phyloP scores from a whole-genome alignment of 1,140 invertebrate genomes.

The Schmidtea mediterranea region DNA sequence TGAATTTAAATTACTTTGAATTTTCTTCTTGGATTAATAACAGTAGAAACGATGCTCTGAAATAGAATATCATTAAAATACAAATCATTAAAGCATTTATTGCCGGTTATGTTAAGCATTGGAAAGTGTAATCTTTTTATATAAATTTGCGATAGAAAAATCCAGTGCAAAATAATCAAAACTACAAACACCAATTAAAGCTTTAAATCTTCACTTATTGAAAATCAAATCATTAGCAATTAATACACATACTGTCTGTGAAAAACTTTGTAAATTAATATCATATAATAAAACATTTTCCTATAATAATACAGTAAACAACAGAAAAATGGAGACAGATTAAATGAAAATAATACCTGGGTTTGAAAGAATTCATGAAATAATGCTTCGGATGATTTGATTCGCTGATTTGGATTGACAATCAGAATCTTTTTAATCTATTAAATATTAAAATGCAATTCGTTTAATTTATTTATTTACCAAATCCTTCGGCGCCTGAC shows the following conservation, averaged over 20 bases:
- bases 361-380: constrained; percentile 33
- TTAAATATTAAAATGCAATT: constrained; percentile 10
- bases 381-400: constrained; percentile 54
- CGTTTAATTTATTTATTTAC: constrained; percentile 28
- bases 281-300: neutral
- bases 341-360: no score
- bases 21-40: neutral
- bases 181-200: no score
- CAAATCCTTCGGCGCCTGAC: constrained; percentile 62
- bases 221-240: no score
- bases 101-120: no score
- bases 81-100: no score
- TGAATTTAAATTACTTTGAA: neutral
- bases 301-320: neutral
- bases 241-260: neutral
- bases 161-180: no score
- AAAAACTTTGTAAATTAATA: neutral
- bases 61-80: neutral
- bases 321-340: neutral
- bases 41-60: neutral
- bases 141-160: no score
- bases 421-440: constrained; percentile 61
- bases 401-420: constrained; percentile 54
- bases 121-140: no score
- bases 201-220: no score